Percentiles rank a stretch among this genome's conserved stretches.
Conservation (phyloP, 2,797 vertebrate genomes). For the Tragelaphus eurycerus region DNA sequence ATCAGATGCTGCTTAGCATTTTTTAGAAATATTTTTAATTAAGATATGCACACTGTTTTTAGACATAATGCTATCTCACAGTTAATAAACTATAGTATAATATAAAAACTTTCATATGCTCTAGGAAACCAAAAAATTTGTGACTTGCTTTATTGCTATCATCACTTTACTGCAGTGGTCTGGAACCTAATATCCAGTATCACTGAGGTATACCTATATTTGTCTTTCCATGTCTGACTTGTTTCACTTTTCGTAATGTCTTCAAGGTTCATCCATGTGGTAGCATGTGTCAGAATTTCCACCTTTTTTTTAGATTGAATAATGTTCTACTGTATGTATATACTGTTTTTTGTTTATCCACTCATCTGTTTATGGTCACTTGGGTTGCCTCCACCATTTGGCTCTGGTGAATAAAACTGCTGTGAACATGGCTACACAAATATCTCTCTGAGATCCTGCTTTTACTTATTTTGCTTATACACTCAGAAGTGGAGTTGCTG, state of each 20-base stretch:
- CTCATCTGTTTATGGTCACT: background rate
- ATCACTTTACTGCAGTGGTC: background rate
- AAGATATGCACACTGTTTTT: background rate
- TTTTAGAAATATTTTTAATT: background rate
- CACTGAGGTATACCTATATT: background rate
- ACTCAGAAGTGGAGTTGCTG: background rate
- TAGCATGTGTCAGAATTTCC: background rate
- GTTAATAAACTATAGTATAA: background rate
- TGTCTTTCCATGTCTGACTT: background rate
- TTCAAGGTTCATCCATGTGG: background rate
- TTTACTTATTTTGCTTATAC: background rate
- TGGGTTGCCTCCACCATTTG: background rate
- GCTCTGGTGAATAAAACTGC: background rate
- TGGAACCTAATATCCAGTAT: background rate
- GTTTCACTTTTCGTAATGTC: background rate
- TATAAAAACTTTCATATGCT: background rate
- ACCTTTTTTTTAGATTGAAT: background rate
- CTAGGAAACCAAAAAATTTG: background rate
- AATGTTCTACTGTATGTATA: background rate
- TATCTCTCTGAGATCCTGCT: background rate
- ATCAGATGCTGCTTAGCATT: background rate
- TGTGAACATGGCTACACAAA: background rate
- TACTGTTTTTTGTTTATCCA: background rate
- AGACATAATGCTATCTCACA: background rate
- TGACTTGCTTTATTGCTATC: background rate